phyloP scores from a whole-genome alignment of 2,797 vertebrate genomes.

The Enteromius radiatus region DNA sequence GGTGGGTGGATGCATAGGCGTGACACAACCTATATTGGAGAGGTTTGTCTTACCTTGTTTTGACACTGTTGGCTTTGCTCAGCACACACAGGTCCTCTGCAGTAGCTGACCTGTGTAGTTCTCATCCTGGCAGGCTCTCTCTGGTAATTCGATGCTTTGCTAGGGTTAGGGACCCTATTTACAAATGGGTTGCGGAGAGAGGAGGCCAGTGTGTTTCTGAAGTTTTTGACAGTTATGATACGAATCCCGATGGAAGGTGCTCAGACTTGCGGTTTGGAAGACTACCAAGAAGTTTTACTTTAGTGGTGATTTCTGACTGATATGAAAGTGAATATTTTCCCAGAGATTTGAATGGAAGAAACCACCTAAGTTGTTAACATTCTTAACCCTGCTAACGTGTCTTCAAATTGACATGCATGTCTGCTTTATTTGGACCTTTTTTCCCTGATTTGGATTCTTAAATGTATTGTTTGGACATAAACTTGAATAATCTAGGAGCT shows the following conservation, averaged over 20 bases:
- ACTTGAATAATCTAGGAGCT: constrained; percentile 44
- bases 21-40: constrained; percentile 67
- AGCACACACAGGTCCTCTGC: constrained; percentile 57
- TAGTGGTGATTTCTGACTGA: constrained; percentile 55
- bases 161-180: constrained; percentile 66
- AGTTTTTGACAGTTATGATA: constrained; percentile 67
- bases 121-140: constrained; percentile 53
- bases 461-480: constrained; percentile 42
- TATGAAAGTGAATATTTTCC: constrained; percentile 55
- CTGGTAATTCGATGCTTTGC: constrained; percentile 68
- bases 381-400: constrained; percentile 32
- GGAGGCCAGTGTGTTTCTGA: constrained; percentile 59
- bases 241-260: constrained; percentile 66
- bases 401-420: constrained; percentile 26
- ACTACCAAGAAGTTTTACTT: constrained; percentile 59
- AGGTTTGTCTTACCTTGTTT: constrained; percentile 63
- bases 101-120: constrained; percentile 70
- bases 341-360: constrained; percentile 18
- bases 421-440: constrained; percentile 20
- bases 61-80: constrained; percentile 64
- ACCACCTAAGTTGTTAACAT: constrained; percentile 42
- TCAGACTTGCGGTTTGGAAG: constrained; percentile 69
- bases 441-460: background rate
- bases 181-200: constrained; percentile 66
- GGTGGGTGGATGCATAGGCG: constrained; percentile 56